Evolutionary conservation across 2,113 vertebrate species (phyloP).

Genomic region (Microtus montanus): DNA sequence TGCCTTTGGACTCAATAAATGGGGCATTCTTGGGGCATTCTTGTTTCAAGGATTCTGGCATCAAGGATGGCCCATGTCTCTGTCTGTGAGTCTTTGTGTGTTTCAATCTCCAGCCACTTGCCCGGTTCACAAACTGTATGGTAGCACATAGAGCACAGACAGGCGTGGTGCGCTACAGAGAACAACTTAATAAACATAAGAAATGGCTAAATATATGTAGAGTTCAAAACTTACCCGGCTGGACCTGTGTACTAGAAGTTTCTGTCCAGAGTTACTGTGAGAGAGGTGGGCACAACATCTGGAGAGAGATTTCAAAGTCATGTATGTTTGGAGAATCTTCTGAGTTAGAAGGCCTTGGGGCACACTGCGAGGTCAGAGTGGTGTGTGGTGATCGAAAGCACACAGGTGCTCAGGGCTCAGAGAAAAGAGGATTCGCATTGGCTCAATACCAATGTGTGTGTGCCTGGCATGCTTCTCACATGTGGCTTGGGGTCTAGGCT

Average conservation of each 20-base stretch:
- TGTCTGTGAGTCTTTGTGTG: too few relatives aligned
- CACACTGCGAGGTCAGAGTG: not conserved
- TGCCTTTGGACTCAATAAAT: too few relatives aligned
- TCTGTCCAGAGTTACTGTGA: not conserved
- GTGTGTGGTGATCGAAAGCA: rapidly evolving
- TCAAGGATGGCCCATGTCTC: too few relatives aligned
- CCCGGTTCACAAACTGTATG: too few relatives aligned
- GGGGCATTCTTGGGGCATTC: too few relatives aligned
- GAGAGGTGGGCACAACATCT: too few relatives aligned
- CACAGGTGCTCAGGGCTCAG: not conserved
- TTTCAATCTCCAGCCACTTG: too few relatives aligned
- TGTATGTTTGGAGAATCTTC: not conserved
- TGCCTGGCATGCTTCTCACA: not conserved
- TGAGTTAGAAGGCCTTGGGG: not conserved
- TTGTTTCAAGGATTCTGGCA: too few relatives aligned
- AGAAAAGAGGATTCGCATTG: not conserved
- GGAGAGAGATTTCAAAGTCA: not conserved
- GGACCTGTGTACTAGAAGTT: not conserved
- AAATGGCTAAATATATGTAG: too few relatives aligned
- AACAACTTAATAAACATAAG: not conserved
- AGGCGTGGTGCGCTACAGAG: rapidly evolving
- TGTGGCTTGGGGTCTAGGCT: not conserved
- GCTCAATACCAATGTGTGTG: rapidly evolving
- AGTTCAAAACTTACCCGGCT: not conserved
- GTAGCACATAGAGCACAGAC: too few relatives aligned